Evolutionary conservation across 2,113 vertebrate genomes (phyloP).

Genomic region (Pseudonaja textilis): DNA sequence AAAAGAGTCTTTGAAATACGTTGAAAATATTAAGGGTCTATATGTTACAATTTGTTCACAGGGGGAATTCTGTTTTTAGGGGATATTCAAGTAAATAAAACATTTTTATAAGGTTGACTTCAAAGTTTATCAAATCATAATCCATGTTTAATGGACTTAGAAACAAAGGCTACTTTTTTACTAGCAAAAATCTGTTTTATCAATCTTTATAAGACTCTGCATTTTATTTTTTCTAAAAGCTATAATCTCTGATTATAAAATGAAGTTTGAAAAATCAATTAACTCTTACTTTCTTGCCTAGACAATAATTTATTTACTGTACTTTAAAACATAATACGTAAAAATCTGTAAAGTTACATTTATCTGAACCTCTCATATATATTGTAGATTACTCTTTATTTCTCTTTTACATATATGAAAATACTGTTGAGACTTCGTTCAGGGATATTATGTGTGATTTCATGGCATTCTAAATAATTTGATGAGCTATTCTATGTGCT

Average conservation of each 20-base stretch:
- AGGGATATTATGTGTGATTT: not conserved
- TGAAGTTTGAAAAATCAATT: not conserved
- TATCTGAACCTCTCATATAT: not conserved
- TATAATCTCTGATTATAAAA: not conserved
- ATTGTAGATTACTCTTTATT: not conserved
- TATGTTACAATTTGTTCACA: conserved; percentile 63
- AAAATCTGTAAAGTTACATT: not conserved
- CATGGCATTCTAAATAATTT: not conserved
- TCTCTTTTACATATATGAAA: not conserved
- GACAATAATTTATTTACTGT: not conserved
- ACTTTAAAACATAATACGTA: not conserved
- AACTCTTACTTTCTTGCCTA: not conserved
- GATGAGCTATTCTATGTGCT: not conserved
- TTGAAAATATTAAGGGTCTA: conserved; percentile 58
- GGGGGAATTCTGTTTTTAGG: conserved; percentile 57
- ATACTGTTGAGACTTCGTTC: not conserved
- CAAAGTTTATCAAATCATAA: conserved; percentile 32
- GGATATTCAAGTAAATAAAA: conserved; percentile 55
- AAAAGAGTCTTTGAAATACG: conserved; percentile 50
- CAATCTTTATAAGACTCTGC: not conserved
- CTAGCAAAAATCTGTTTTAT: not conserved
- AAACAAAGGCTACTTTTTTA: not conserved
- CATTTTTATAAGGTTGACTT: conserved; percentile 34
- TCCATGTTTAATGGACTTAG: conserved; percentile 6
- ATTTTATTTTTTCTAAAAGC: not conserved